phyloP scores from a whole-genome alignment of 2,888 invertebrate species.

The Allolobophora icterica region DNA sequence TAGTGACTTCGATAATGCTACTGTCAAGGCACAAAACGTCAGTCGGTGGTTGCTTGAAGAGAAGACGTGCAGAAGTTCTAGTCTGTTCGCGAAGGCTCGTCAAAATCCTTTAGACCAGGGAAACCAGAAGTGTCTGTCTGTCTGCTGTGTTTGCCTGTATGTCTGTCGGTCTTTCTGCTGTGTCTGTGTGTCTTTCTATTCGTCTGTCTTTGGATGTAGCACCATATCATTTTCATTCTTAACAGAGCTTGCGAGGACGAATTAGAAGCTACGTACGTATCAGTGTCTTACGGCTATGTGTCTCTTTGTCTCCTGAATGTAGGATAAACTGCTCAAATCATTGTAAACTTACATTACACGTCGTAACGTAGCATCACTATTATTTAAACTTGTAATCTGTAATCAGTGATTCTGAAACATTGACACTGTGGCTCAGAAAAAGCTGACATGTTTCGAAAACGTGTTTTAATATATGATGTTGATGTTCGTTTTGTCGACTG shows the following conservation, averaged over 20 bases:
- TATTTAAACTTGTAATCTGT: neutral
- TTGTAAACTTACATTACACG: conserved; percentile 8
- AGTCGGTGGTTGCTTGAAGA: no score
- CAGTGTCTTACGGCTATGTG: neutral
- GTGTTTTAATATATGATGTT: neutral
- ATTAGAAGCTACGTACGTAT: neutral
- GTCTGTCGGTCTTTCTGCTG: neutral
- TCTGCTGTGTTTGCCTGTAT: no score
- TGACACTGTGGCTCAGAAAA: neutral
- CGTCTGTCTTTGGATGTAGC: neutral
- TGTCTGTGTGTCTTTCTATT: neutral
- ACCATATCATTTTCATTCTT: neutral
- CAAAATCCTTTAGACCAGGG: no score
- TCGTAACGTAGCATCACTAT: neutral
- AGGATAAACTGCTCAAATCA: conserved; percentile 11
- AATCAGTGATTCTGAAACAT: neutral
- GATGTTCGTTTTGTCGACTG: neutral
- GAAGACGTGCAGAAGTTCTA: no score
- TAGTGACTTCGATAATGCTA: no score
- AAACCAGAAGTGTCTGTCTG: neutral
- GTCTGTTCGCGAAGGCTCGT: no score
- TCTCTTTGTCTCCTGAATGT: neutral
- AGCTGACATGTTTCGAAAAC: neutral
- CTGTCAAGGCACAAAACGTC: no score
- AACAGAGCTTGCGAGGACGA: neutral